Percentiles rank a stretch among this genome's conserved stretches.
These are phyloP conservation scores for Agonum fuliginosum DNA, from an alignment of 2,888 invertebrate species.

Conservation along the genomic window DNA sequence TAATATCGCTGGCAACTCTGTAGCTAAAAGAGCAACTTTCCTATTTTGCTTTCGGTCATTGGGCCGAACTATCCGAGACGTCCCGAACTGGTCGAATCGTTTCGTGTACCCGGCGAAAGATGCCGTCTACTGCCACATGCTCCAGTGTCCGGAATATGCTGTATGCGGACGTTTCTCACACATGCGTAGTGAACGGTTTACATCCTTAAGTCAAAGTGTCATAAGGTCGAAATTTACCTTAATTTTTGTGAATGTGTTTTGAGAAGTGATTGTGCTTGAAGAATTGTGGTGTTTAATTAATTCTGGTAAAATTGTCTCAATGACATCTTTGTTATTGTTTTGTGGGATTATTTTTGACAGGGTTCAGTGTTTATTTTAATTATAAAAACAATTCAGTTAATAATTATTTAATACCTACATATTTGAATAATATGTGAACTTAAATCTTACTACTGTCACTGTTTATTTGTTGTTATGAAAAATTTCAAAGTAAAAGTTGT, in stretches of 20 bases:
- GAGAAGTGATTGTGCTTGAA: slow-evolving; percentile 39
- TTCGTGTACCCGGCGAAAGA: slow-evolving; percentile 33
- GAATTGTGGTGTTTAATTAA: slow-evolving; percentile 47
- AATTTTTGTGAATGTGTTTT: slow-evolving; percentile 44
- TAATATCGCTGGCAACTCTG: slow-evolving; percentile 1
- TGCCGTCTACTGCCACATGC: slow-evolving; percentile 50
- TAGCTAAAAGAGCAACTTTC: too few species aligned
- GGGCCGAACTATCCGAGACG: neutral
- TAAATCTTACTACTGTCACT: too few species aligned
- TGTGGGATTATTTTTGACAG: slow-evolving; percentile 41
- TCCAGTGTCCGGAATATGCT: slow-evolving; percentile 54
- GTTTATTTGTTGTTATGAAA: neutral
- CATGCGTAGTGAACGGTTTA: slow-evolving; percentile 47
- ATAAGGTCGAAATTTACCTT: slow-evolving; percentile 41
- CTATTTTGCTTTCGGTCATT: neutral
- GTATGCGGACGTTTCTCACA: slow-evolving; percentile 53
- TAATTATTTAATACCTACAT: neutral
- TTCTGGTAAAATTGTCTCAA: slow-evolving; percentile 45
- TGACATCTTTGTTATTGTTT: slow-evolving; percentile 20
- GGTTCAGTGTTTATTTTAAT: slow-evolving; percentile 43
- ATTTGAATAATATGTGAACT: neutral
- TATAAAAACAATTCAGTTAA: neutral
- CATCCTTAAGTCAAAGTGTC: slow-evolving; percentile 24
- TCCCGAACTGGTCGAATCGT: slow-evolving; percentile 37
- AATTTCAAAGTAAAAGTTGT: slow-evolving; percentile 1